These are phyloP conservation scores for Peromyscus eremicus DNA, from an alignment of 2,797 vertebrate genomes.

Conservation along the genomic window DNA sequence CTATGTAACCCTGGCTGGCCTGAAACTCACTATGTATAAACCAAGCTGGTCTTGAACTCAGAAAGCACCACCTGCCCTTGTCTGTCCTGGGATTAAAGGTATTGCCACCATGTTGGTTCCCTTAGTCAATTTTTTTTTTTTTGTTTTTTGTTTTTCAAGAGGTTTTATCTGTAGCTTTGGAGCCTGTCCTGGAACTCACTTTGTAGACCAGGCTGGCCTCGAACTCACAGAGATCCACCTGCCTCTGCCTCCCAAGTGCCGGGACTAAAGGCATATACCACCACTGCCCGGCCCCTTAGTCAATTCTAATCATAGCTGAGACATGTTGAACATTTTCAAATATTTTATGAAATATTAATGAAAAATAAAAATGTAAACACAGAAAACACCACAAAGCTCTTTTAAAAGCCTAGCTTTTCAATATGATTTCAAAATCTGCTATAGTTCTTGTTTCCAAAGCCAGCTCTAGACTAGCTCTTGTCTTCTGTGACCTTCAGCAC, in stretches of 20 bases:
- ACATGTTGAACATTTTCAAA: constrained; percentile 19
- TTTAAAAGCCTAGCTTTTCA: neutral
- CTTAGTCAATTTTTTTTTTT: neutral
- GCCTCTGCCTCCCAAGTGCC: too few relatives aligned
- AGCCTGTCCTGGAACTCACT: too few relatives aligned
- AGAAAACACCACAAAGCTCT: neutral
- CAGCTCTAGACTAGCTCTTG: neutral
- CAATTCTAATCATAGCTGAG: constrained; percentile 24
- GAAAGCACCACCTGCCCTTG: neutral
- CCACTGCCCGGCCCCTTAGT: neutral
- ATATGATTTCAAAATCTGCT: neutral
- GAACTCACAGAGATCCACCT: too few relatives aligned
- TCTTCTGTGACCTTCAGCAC: neutral
- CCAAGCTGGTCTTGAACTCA: neutral
- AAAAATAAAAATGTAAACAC: constrained; percentile 50
- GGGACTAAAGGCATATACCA: too few relatives aligned
- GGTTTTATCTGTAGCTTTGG: too few relatives aligned
- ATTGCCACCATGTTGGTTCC: neutral
- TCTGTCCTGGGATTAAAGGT: neutral
- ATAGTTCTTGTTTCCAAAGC: neutral
- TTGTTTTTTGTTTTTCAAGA: too few relatives aligned
- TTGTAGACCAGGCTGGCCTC: too few relatives aligned
- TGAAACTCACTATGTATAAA: neutral
- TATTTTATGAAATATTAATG: constrained; percentile 60
- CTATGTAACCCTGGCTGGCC: neutral